These are phyloP conservation scores for Dromius quadrimaculatus DNA, from an alignment of 2,888 invertebrate species.

Conservation along the genomic window DNA sequence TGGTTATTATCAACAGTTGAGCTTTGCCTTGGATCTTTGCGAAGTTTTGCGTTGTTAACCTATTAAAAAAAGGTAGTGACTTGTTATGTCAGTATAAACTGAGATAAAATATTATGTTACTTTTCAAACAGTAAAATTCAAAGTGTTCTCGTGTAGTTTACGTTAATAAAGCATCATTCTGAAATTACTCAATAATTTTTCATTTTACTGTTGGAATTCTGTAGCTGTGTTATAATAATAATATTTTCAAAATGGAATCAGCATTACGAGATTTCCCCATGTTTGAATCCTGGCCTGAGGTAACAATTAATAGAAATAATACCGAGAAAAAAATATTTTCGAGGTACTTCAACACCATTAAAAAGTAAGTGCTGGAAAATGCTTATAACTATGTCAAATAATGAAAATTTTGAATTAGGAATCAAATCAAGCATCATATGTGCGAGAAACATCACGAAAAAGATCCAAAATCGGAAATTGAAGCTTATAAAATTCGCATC, in stretches of 20 bases:
- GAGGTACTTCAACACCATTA: conserved; percentile 2
- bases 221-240: too few relatives aligned
- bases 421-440: conserved; percentile 4
- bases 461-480: conserved; percentile 1
- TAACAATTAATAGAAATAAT: conserved; percentile 16
- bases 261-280: neutral
- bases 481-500: neutral
- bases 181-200: neutral
- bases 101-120: too few relatives aligned
- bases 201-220: neutral
- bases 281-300: conserved; percentile 1
- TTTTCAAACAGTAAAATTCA: too few relatives aligned
- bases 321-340: conserved; percentile 12
- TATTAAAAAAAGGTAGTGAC: too few relatives aligned
- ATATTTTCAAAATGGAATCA: conserved; percentile 1
- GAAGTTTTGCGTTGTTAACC: too few relatives aligned
- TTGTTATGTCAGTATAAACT: too few relatives aligned
- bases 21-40: too few relatives aligned
- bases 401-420: neutral
- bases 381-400: neutral
- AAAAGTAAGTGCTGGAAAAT: conserved; percentile 19
- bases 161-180: too few relatives aligned
- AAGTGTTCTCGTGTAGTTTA: too few relatives aligned
- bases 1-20: too few relatives aligned
- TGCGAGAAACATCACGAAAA: neutral